phyloP scores from a whole-genome alignment of 1,140 invertebrate species.

The Andrena cerasifolii region DNA sequence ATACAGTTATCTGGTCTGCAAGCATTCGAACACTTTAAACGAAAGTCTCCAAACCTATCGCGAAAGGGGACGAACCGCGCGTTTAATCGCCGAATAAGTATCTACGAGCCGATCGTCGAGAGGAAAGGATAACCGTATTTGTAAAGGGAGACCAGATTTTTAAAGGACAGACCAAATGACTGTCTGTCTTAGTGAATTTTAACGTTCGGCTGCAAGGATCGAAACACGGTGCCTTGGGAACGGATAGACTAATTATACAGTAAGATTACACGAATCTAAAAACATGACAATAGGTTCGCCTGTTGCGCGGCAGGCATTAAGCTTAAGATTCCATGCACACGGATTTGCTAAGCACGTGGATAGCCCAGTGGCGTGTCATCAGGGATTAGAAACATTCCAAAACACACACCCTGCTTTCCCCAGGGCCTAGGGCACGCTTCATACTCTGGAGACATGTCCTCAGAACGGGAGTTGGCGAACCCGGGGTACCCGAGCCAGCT shows the following conservation, averaged over 20 bases:
- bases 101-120: not conserved
- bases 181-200: not conserved
- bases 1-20: not conserved
- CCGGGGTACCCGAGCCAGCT: too few relatives aligned
- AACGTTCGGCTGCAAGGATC: slow-evolving; percentile 24
- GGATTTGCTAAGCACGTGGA: slow-evolving; percentile 34
- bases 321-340: slow-evolving; percentile 42
- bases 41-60: not conserved
- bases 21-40: not conserved
- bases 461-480: too few relatives aligned
- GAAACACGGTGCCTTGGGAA: slow-evolving; percentile 50
- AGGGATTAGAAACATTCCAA: not conserved
- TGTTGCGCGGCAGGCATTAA: slow-evolving; percentile 22
- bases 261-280: slow-evolving; percentile 49
- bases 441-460: too few relatives aligned
- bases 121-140: not conserved
- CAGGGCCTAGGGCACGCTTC: too few relatives aligned
- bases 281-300: slow-evolving; percentile 52
- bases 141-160: not conserved
- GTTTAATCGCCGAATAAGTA: not conserved
- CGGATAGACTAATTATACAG: slow-evolving; percentile 45
- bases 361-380: not conserved
- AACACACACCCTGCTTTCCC: too few relatives aligned
- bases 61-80: not conserved
- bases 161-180: not conserved